A percentile compares a stretch with the other conserved stretches of the same genome.
Conservation (phyloP, 2,888 invertebrate genomes). For the Caenorhabditis plicata region DNA sequence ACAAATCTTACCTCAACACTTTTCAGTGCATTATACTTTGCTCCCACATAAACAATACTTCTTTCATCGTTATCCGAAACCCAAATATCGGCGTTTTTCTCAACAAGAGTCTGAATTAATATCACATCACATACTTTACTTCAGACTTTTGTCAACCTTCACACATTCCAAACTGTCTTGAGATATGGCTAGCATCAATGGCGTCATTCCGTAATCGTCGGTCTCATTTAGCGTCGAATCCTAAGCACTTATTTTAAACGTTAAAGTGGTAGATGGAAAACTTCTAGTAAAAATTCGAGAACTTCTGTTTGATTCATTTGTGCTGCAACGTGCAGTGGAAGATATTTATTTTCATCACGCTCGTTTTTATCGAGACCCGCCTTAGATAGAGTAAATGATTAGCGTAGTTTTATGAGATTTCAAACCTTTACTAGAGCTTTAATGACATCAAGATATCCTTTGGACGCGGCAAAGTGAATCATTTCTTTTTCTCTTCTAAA, state of each 20-base stretch:
- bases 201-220: constrained; percentile 37
- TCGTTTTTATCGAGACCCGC: constrained; percentile 13
- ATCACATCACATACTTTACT: not conserved
- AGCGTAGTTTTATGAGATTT: not conserved
- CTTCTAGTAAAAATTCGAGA: constrained; percentile 35
- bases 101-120: constrained; percentile 16
- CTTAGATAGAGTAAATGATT: too few relatives aligned
- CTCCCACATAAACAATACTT: constrained; percentile 36
- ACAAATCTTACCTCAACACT: constrained; percentile 14
- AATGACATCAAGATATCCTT: constrained; percentile 33
- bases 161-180: constrained; percentile 27
- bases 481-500: constrained; percentile 19
- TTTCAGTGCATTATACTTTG: constrained; percentile 38
- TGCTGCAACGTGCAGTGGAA: constrained; percentile 46
- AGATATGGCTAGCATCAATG: constrained; percentile 31
- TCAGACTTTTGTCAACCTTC: not conserved
- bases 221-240: constrained; percentile 9
- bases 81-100: constrained; percentile 20
- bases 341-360: constrained; percentile 4
- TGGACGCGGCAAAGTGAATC: constrained; percentile 38
- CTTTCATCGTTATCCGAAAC: constrained; percentile 36
- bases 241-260: too few relatives aligned
- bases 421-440: constrained; percentile 26
- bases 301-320: constrained; percentile 31
- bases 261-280: constrained; percentile 3